Evolutionary conservation across 2,113 vertebrate genomes (phyloP).

Genomic region (Pedionomus torquatus): DNA sequence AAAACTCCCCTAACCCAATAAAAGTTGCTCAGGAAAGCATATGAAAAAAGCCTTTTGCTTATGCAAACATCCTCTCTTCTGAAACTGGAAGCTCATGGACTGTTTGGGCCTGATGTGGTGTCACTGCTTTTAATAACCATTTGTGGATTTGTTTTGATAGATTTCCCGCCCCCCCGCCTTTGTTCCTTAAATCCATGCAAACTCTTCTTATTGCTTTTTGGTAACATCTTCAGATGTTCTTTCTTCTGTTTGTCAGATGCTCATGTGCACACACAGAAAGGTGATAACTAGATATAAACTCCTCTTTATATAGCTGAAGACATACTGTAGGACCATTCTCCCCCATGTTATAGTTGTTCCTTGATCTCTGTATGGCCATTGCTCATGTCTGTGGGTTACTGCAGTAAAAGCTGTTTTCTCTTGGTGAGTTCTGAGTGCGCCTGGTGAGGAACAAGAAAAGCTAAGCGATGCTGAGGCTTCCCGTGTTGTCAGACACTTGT

Average conservation of each 20-base stretch:
- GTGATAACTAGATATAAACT: neutral
- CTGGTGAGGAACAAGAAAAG: neutral
- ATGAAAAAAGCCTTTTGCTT: neutral
- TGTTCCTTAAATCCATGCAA: neutral
- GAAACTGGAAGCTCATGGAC: neutral
- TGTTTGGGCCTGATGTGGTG: neutral
- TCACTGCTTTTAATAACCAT: neutral
- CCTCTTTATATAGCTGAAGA: neutral
- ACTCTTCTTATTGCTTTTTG: neutral
- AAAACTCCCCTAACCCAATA: neutral
- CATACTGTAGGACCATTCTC: neutral
- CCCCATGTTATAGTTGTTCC: neutral
- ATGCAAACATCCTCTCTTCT: neutral
- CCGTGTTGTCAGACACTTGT: rapidly evolving
- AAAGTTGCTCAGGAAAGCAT: neutral
- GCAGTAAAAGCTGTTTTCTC: neutral
- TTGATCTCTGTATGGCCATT: neutral
- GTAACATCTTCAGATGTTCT: neutral
- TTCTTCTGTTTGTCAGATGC: neutral
- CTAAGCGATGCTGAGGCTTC: neutral
- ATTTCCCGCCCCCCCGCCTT: too few species aligned
- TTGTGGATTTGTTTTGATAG: neutral
- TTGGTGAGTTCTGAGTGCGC: neutral
- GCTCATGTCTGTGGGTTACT: neutral
- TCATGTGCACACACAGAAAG: neutral